These are phyloP conservation scores for Mechanitis messenoides DNA, from an alignment of 2,888 invertebrate species.

Conservation along the genomic window DNA sequence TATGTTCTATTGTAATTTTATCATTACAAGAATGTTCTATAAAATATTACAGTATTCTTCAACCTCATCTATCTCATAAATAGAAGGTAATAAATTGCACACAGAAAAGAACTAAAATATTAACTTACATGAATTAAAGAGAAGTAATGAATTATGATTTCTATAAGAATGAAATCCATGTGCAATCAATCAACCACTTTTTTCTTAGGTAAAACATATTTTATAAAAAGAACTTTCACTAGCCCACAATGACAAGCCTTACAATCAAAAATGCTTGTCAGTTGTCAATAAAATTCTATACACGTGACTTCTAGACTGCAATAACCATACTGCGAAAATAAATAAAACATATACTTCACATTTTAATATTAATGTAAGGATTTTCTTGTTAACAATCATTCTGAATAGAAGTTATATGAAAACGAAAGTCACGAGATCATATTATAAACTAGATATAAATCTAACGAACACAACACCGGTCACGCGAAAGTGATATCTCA, in stretches of 20 bases:
- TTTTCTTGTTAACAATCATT: too few relatives aligned
- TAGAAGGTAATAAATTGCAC: constrained; percentile 5
- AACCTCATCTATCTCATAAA: constrained; percentile 1
- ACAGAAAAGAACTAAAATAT: not conserved
- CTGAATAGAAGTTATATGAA: too few relatives aligned
- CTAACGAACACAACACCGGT: too few relatives aligned
- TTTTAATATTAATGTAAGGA: not conserved
- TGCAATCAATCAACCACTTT: constrained; percentile 3
- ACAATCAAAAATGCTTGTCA: constrained; percentile 8
- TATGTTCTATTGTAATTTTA: constrained; percentile 16
- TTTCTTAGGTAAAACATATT: not conserved
- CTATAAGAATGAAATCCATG: not conserved
- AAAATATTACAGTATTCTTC: constrained; percentile 2
- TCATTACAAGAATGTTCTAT: constrained; percentile 13
- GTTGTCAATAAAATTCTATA: constrained; percentile 2
- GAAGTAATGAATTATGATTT: not conserved
- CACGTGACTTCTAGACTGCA: not conserved
- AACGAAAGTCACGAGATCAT: too few relatives aligned
- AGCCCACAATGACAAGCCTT: constrained; percentile 21
- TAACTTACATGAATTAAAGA: not conserved
- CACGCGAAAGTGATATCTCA: too few relatives aligned
- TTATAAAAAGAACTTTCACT: constrained; percentile 17
- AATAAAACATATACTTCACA: not conserved
- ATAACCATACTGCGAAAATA: not conserved
- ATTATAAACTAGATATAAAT: too few relatives aligned